These are phyloP conservation scores for Drosophila trapezifrons DNA, from an alignment of 1,140 invertebrate genomes.

Conservation along the genomic window DNA sequence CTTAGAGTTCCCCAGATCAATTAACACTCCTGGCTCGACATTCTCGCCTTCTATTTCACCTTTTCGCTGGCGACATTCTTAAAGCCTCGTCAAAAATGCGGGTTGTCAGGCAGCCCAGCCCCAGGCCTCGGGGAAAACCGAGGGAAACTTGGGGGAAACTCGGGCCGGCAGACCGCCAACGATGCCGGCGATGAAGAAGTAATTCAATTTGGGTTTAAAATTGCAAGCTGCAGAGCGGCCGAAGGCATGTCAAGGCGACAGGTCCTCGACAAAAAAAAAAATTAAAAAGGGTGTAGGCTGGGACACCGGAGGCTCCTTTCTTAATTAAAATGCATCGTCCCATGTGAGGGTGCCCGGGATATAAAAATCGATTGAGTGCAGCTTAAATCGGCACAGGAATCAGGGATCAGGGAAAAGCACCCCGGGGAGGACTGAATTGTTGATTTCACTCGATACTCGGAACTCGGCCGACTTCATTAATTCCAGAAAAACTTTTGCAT, in stretches of 20 bases:
- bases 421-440: constrained; percentile 55
- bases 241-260: constrained; percentile 53
- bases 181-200: constrained; percentile 49
- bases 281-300: constrained; percentile 29
- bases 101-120: constrained; percentile 20
- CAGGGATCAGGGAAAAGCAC: constrained; percentile 3
- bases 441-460: constrained; percentile 37
- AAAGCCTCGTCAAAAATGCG: constrained; percentile 58
- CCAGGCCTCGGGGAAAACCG: not conserved
- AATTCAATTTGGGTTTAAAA: constrained; percentile 81
- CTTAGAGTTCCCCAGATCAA: constrained; percentile 29
- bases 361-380: constrained; percentile 70
- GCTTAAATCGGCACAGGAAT: constrained; percentile 46
- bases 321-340: constrained; percentile 80
- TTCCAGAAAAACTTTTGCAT: constrained; percentile 31
- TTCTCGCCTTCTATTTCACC: constrained; percentile 18
- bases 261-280: constrained; percentile 18
- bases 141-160: not conserved
- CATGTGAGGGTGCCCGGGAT: constrained; percentile 37
- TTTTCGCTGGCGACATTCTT: constrained; percentile 47
- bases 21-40: constrained; percentile 41
- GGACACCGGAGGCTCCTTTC: constrained; percentile 36
- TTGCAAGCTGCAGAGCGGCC: constrained; percentile 63
- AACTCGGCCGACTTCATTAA: constrained; percentile 12
- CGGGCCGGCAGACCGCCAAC: constrained; percentile 31